Conservation (phyloP, 2,888 invertebrate genomes). For the Sarcophaga carnaria region DNA sequence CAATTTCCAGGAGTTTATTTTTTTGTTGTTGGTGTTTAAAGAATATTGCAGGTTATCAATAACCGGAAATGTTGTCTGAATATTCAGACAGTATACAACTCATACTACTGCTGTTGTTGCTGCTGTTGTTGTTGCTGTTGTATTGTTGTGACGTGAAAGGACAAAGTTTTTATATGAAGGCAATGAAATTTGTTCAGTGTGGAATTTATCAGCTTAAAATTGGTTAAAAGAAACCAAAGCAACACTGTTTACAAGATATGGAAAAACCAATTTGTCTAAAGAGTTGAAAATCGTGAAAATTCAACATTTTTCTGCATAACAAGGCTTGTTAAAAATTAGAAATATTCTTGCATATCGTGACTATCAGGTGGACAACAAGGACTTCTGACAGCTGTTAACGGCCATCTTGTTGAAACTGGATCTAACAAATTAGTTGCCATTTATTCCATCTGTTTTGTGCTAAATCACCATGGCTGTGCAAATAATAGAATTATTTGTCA, state of each 20-base stretch:
- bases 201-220: not conserved
- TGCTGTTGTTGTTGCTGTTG: not conserved
- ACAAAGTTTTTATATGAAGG: not conserved
- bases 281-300: not conserved
- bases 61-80: slow-evolving; percentile 62
- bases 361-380: too few relatives aligned
- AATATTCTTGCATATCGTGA: not conserved
- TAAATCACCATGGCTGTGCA: too few relatives aligned
- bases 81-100: slow-evolving; percentile 30
- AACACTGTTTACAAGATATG: not conserved
- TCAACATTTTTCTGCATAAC: not conserved
- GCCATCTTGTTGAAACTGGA: too few relatives aligned
- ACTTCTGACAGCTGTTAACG: too few relatives aligned
- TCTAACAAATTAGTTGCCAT: too few relatives aligned
- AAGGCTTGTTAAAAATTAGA: not conserved
- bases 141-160: not conserved
- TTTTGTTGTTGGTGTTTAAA: slow-evolving; percentile 1
- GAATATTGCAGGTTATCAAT: slow-evolving; percentile 53
- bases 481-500: too few relatives aligned
- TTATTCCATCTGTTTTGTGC: too few relatives aligned
- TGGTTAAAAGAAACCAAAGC: not conserved
- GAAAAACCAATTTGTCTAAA: not conserved
- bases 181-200: not conserved
- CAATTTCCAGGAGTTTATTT: slow-evolving; percentile 1
- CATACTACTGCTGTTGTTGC: not conserved